Evolutionary conservation across 2,797 vertebrate species (phyloP).

Genomic region (Myotis pilosus): DNA sequence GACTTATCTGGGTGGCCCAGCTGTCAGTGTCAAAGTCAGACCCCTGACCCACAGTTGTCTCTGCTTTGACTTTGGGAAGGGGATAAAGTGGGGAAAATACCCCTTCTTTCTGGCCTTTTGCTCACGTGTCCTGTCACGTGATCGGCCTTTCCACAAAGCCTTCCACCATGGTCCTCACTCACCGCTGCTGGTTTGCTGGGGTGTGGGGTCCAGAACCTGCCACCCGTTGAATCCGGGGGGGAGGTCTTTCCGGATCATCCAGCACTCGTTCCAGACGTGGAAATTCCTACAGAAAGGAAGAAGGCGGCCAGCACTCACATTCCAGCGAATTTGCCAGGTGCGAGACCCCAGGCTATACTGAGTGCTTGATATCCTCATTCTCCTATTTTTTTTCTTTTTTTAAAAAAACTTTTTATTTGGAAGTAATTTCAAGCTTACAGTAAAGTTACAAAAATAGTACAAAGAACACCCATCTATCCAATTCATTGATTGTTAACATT

Average conservation of each 20-base stretch:
- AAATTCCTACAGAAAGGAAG: conserved; percentile 88
- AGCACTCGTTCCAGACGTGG: conserved; percentile 92
- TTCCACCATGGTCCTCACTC: background rate
- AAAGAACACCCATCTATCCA: background rate
- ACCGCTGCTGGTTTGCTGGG: conserved; percentile 92
- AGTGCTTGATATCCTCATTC: background rate
- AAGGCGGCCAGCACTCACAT: background rate
- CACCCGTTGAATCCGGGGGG: conserved; percentile 85
- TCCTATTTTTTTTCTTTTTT: background rate
- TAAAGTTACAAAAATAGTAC: background rate
- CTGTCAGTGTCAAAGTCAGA: background rate
- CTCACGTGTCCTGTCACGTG: background rate
- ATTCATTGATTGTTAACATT: background rate
- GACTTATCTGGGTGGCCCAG: background rate
- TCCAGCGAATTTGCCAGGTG: background rate
- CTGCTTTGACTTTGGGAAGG: background rate
- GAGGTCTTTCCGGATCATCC: conserved; percentile 90
- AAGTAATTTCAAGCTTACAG: conserved; percentile 41
- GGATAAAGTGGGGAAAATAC: background rate
- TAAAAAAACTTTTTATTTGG: background rate
- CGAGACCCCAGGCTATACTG: background rate
- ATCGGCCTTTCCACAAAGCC: background rate
- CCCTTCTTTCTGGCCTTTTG: background rate
- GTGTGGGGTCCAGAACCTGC: conserved; percentile 93
- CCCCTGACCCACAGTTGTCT: background rate